Percentiles rank a stretch among this genome's conserved stretches.
Conservation (phyloP, 1,140 invertebrate genomes). For the Chironomus tepperi region DNA sequence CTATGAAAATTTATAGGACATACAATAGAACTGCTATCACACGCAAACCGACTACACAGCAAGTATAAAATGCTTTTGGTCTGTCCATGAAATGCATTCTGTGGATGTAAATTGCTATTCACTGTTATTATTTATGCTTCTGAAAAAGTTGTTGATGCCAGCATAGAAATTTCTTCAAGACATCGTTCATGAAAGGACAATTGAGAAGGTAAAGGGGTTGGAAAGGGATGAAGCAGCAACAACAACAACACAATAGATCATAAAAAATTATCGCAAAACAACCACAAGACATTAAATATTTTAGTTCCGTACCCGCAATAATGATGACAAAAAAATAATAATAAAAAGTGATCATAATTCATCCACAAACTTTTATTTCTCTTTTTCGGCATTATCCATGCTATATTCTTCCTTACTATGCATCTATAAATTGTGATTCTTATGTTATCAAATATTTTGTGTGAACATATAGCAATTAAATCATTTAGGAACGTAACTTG, state of each 20-base stretch:
- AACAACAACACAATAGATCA: neutral
- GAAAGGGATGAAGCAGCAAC: neutral
- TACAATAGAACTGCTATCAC: no score
- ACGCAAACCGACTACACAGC: neutral
- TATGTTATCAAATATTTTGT: no score
- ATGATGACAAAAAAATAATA: neutral
- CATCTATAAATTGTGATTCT: no score
- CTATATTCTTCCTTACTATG: no score
- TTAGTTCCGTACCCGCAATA: neutral
- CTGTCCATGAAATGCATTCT: neutral
- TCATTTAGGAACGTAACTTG: no score
- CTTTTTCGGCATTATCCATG: no score
- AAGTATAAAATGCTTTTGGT: neutral
- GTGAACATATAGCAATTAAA: no score
- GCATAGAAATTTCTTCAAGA: neutral
- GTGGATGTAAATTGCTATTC: neutral
- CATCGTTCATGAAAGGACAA: neutral
- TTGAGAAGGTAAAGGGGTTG: neutral
- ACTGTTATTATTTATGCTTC: neutral
- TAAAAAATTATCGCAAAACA: neutral
- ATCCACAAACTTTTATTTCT: no score
- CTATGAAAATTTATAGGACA: neutral
- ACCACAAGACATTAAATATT: no score
- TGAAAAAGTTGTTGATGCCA: neutral
- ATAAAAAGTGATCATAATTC: no score